Evolutionary conservation across 2,888 invertebrate species (phyloP).

Genomic region (Girardia tigrina): DNA sequence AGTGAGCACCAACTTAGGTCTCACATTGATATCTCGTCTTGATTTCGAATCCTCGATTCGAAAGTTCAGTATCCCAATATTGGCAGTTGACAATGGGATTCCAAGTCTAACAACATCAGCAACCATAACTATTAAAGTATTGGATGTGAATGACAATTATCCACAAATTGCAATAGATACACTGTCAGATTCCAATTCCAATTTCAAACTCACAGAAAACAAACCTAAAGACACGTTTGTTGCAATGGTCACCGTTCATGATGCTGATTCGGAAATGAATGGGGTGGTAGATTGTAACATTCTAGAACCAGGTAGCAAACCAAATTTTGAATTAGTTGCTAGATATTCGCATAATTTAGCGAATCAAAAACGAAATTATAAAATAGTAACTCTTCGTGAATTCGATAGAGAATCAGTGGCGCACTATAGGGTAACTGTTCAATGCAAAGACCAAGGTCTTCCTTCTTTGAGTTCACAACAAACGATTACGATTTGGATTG

Average conservation of each 20-base stretch:
- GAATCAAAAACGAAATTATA: background rate
- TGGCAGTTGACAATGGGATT: slow-evolving; percentile 33
- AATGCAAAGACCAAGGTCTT: background rate
- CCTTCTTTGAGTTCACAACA: background rate
- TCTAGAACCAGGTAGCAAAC: background rate
- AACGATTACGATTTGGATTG: background rate
- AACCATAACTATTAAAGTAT: slow-evolving; percentile 26
- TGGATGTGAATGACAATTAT: slow-evolving; percentile 32
- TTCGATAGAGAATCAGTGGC: background rate
- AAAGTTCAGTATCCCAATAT: slow-evolving; percentile 17
- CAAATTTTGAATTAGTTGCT: background rate
- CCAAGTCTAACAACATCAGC: slow-evolving; percentile 29
- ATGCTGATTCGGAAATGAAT: slow-evolving; percentile 13
- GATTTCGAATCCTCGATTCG: background rate
- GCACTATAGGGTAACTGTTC: background rate
- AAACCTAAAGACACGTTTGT: slow-evolving; percentile 25
- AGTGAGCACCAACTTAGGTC: background rate
- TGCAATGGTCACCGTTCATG: background rate
- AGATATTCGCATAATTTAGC: background rate
- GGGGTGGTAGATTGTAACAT: background rate
- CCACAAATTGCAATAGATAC: slow-evolving; percentile 26
- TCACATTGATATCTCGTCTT: background rate
- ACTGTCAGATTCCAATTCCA: background rate
- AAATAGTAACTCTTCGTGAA: background rate
- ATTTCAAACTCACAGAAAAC: slow-evolving; percentile 10